phyloP scores from a whole-genome alignment of 1,140 invertebrate genomes.

The Thalassaphorura encarpata region DNA sequence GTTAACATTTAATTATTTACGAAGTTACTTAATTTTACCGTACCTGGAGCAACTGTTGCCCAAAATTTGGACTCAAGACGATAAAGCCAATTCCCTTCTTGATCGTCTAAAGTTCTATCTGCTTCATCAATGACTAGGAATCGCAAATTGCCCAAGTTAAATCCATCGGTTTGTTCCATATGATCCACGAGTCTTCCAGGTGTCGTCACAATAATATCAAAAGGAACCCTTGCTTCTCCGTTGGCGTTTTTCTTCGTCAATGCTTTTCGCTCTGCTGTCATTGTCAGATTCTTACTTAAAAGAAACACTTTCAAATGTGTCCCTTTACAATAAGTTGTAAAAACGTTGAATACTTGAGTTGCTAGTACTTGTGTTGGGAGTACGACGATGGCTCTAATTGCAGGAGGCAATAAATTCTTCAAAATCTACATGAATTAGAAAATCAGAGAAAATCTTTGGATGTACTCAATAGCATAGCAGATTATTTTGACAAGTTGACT shows the following conservation, averaged over 20 bases:
- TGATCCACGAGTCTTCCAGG: slow-evolving; percentile 89
- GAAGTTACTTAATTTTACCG: not conserved
- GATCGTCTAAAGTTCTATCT: slow-evolving; percentile 80
- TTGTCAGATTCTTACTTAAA: slow-evolving; percentile 57
- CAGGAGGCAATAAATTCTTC: slow-evolving; percentile 39
- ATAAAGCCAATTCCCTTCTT: slow-evolving; percentile 80
- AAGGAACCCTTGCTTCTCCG: slow-evolving; percentile 22
- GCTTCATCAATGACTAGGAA: slow-evolving; percentile 90
- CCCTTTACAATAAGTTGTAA: slow-evolving; percentile 57
- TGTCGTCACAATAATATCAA: slow-evolving; percentile 85
- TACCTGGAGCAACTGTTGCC: slow-evolving; percentile 21
- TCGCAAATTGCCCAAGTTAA: slow-evolving; percentile 63
- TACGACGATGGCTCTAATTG: slow-evolving; percentile 73
- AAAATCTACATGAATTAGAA: slow-evolving; percentile 43
- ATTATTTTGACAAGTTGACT: not conserved
- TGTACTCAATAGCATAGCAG: not conserved
- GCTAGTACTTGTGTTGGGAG: slow-evolving; percentile 87
- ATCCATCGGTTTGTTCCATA: slow-evolving; percentile 74
- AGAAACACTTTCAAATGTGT: slow-evolving; percentile 63
- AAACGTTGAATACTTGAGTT: slow-evolving; percentile 73
- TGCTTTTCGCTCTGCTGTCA: slow-evolving; percentile 62
- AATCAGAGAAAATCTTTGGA: slow-evolving; percentile 23
- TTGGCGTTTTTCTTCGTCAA: slow-evolving; percentile 45
- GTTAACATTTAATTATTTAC: not conserved
- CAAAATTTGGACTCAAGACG: slow-evolving; percentile 43